A percentile compares a stretch with the other conserved stretches of the same genome.
Evolutionary conservation across 2,888 invertebrate genomes (phyloP).

Genomic region (Patella pellucida): DNA sequence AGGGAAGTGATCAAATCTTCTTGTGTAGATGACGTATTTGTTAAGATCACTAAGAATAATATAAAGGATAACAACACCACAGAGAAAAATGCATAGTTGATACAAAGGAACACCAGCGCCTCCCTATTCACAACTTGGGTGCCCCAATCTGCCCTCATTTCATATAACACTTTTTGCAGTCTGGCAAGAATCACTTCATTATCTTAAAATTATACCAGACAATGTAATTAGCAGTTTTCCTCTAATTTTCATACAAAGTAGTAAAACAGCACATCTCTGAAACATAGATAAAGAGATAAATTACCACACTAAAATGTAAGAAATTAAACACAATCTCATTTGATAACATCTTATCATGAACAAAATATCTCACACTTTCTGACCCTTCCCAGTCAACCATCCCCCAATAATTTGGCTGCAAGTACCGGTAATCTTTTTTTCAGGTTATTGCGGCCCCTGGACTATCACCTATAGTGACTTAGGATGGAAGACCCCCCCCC

Average conservation of each 20-base stretch:
- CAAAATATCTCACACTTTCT: too few relatives aligned
- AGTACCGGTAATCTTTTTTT: too few relatives aligned
- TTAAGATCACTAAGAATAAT: conserved; percentile 56
- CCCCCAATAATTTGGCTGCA: too few relatives aligned
- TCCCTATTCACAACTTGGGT: conserved; percentile 60
- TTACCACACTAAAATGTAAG: too few relatives aligned
- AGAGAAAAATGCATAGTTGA: conserved; percentile 67
- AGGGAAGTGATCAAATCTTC: conserved; percentile 45
- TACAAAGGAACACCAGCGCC: conserved; percentile 61
- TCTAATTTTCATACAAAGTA: not conserved
- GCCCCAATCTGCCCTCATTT: conserved; percentile 60
- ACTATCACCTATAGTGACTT: too few relatives aligned
- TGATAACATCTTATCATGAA: too few relatives aligned
- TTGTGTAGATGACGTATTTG: conserved; percentile 45
- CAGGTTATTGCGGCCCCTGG: too few relatives aligned
- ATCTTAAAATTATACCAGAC: not conserved
- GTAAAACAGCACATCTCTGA: too few relatives aligned
- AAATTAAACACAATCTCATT: too few relatives aligned
- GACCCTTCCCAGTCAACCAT: too few relatives aligned
- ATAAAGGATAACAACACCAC: conserved; percentile 50
- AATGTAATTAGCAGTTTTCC: not conserved
- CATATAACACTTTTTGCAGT: not conserved
- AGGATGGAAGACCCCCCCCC: too few relatives aligned
- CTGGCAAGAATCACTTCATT: not conserved
- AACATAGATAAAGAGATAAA: too few relatives aligned